Base-by-base conservation (phyloP, 2,888 invertebrate genomes). In the Hyppa rectilinea region DNA sequence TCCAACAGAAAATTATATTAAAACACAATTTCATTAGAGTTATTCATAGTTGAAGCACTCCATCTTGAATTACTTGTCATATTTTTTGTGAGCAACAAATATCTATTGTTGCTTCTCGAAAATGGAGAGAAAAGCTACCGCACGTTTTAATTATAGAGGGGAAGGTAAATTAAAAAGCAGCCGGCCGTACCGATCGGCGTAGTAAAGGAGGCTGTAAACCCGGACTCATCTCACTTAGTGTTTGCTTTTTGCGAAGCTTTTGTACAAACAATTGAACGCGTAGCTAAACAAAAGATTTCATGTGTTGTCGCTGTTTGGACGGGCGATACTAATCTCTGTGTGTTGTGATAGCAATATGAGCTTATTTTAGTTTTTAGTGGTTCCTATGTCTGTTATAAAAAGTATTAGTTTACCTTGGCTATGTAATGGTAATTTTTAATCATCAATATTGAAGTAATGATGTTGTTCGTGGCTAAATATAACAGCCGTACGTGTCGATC, bases 91-190 rank as follows among this genome's bases (percentile, higher is more conserved):
- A 81, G 82, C 81, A 84, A 87, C 81, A 84, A 87, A 87, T 87
- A 85, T 86, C 89, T 89, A 91, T 92, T 94, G 92, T 93, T 90
- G 83, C 77, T 73, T 87, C 85, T 90, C 84, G 85, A 90, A 92
- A 92, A 90, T 86, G 83, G 86, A 82, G 86, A 84, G 87, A 86
- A 85, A 87, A 88, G 87, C 89, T 87, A 88, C 90, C 90, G 87
- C 91, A 89, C 92, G 86, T 93, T 94, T 95, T 94, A 94, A 95
- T 94, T 94, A 92, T 91, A 93, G 91, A 91, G 91, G 90, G 92
- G 88, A 91, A 92, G 94, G 92, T 93, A 93, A 93, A 95, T 95
- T 95, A 94, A 95, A 95, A 95, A 92, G 92, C 93, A 91, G 84
- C 91, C 91, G 90, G 79, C 91, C 92, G 89, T 89, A 88, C 87